These are phyloP conservation scores for Vombatus ursinus DNA, from an alignment of 2,113 vertebrate species.

Conservation along the genomic window DNA sequence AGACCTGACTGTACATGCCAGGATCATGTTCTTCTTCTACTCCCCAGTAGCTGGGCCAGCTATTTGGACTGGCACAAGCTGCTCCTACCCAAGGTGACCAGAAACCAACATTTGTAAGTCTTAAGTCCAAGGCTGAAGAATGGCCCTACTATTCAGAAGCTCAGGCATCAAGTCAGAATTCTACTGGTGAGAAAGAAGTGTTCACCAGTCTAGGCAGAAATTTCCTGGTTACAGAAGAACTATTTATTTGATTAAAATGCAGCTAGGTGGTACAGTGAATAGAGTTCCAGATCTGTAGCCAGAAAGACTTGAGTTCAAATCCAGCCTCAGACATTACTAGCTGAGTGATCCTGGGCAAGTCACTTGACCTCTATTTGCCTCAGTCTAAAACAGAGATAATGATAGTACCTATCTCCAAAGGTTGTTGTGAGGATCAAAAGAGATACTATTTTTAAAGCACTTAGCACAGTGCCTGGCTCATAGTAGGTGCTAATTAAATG, in stretches of 20 bases:
- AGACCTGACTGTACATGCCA: background rate
- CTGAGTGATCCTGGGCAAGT: background rate
- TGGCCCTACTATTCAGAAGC: background rate
- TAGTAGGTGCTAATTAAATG: background rate
- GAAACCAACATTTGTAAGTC: background rate
- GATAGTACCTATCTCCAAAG: background rate
- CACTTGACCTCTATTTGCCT: background rate
- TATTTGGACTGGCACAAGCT: background rate
- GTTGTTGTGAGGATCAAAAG: background rate
- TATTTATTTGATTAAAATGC: background rate
- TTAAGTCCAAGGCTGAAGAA: background rate
- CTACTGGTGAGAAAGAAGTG: background rate
- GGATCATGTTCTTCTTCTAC: background rate
- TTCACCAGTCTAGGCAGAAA: background rate
- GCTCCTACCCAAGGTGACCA: background rate
- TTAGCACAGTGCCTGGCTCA: background rate
- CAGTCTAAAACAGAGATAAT: background rate
- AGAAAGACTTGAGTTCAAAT: background rate
- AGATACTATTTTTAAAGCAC: background rate
- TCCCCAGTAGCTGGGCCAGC: background rate
- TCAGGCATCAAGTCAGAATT: background rate
- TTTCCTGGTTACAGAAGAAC: no score
- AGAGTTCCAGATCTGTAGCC: background rate
- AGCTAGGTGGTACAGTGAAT: background rate
- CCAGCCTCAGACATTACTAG: background rate